Percentiles rank a stretch among this genome's conserved stretches.
Evolutionary conservation across 2,113 vertebrate genomes (phyloP).

Genomic region (Oncorhynchus mykiss): DNA sequence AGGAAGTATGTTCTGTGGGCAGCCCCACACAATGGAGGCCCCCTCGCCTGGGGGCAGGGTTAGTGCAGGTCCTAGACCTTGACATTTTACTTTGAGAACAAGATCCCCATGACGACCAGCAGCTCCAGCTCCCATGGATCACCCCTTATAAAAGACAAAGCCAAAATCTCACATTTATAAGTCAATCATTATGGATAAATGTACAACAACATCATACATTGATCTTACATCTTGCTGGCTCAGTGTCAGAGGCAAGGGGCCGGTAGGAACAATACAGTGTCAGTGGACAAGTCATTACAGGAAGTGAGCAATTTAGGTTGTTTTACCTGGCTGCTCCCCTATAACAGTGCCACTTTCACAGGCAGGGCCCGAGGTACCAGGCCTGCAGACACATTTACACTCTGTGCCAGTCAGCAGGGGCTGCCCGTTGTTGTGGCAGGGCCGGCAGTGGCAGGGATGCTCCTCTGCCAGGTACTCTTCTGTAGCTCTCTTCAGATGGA

Average conservation of each 20-base stretch:
- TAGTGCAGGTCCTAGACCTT: slow-evolving; percentile 80
- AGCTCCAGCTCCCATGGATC: background rate
- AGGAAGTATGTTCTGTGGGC: slow-evolving; percentile 63
- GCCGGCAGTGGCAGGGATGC: slow-evolving; percentile 84
- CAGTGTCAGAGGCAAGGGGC: background rate
- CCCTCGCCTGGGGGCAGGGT: slow-evolving; percentile 75
- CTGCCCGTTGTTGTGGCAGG: slow-evolving; percentile 84
- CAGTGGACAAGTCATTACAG: background rate
- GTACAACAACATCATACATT: background rate
- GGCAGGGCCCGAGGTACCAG: slow-evolving; percentile 79
- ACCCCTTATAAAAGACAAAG: slow-evolving; percentile 59
- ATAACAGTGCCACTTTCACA: slow-evolving; percentile 79
- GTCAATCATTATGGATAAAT: background rate
- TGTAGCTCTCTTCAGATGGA: slow-evolving; percentile 80
- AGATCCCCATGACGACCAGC: slow-evolving; percentile 22
- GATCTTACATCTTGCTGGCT: background rate
- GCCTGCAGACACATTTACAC: slow-evolving; percentile 85
- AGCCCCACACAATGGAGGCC: slow-evolving; percentile 78
- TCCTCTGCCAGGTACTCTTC: slow-evolving; percentile 82
- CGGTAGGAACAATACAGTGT: background rate
- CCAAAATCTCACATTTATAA: background rate
- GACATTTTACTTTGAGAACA: slow-evolving; percentile 78
- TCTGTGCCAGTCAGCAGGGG: slow-evolving; percentile 66
- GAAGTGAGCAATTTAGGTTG: background rate
- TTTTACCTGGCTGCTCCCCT: slow-evolving; percentile 81